A percentile compares a stretch with the other conserved stretches of the same genome.
Evolutionary conservation across 2,797 vertebrate species (phyloP).

Genomic region (Anguilla pacifica): DNA sequence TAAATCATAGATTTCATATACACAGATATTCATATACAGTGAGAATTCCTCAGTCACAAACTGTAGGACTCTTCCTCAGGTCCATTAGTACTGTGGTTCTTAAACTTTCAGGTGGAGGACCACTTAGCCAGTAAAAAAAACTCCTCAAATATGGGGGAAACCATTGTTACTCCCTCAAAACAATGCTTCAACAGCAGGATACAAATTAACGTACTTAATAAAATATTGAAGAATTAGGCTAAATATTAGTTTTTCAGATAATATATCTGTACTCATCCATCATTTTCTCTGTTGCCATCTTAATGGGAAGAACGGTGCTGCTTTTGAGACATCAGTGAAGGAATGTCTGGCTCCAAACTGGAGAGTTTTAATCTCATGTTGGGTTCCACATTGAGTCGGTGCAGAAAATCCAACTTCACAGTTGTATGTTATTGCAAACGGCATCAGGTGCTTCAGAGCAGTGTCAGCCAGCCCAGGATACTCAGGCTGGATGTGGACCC

Average conservation of each 20-base stretch:
- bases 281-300: neutral
- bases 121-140: neutral
- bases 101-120: neutral
- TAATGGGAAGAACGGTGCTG: neutral
- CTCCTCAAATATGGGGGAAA: neutral
- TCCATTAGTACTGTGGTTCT: neutral
- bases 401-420: conserved; percentile 35
- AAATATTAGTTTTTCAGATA: neutral
- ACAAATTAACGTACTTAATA: no score
- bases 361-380: neutral
- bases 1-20: no score
- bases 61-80: no score
- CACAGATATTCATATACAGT: no score
- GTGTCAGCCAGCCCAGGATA: conserved; percentile 27
- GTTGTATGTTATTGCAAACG: conserved; percentile 30
- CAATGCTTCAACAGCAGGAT: neutral
- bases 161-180: neutral
- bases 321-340: neutral
- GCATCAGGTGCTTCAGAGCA: conserved; percentile 27
- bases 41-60: no score
- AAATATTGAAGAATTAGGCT: no score
- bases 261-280: no score
- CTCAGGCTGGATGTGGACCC: conserved; percentile 25
- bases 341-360: neutral
- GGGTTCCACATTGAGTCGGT: neutral